These are phyloP conservation scores for Sarcophaga rosellei DNA, from an alignment of 2,888 invertebrate genomes.

Conservation along the genomic window DNA sequence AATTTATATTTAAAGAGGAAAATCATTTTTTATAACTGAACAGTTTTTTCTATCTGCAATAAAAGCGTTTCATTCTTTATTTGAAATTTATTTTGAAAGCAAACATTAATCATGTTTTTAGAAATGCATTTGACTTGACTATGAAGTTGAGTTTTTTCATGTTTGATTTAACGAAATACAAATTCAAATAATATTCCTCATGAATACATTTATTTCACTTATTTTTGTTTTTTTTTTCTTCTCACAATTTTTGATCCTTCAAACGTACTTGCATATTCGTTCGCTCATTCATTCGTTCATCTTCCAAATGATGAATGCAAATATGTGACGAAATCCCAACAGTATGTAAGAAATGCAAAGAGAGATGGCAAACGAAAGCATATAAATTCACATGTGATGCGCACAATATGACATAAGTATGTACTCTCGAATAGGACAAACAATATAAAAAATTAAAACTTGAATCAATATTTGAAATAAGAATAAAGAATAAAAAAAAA, in stretches of 20 bases:
- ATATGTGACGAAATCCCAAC: slow-evolving; percentile 41
- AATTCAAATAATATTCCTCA: slow-evolving; percentile 44
- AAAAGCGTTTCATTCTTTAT: slow-evolving; percentile 4
- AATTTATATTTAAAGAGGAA: no score
- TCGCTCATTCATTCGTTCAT: background rate
- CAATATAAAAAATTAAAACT: background rate
- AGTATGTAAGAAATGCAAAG: slow-evolving; percentile 8
- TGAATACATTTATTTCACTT: slow-evolving; percentile 39
- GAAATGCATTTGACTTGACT: slow-evolving; percentile 52
- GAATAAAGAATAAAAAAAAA: background rate
- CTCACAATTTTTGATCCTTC: slow-evolving; percentile 16
- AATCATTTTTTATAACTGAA: no score
- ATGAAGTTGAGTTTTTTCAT: slow-evolving; percentile 29
- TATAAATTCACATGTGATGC: slow-evolving; percentile 30
- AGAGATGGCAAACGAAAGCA: background rate
- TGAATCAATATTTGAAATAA: background rate
- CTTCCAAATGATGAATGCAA: slow-evolving; percentile 36
- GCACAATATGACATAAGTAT: slow-evolving; percentile 40
- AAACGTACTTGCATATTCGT: slow-evolving; percentile 23
- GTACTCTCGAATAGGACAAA: slow-evolving; percentile 31
- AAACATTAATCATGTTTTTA: slow-evolving; percentile 50
- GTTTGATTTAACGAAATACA: slow-evolving; percentile 50
- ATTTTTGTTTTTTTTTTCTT: background rate
- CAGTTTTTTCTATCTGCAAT: background rate
- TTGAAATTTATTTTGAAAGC: slow-evolving; percentile 28